Percentiles rank a stretch among this genome's conserved stretches.
Conservation (phyloP, 1,140 invertebrate species). For the Wasmannia auropunctata region DNA sequence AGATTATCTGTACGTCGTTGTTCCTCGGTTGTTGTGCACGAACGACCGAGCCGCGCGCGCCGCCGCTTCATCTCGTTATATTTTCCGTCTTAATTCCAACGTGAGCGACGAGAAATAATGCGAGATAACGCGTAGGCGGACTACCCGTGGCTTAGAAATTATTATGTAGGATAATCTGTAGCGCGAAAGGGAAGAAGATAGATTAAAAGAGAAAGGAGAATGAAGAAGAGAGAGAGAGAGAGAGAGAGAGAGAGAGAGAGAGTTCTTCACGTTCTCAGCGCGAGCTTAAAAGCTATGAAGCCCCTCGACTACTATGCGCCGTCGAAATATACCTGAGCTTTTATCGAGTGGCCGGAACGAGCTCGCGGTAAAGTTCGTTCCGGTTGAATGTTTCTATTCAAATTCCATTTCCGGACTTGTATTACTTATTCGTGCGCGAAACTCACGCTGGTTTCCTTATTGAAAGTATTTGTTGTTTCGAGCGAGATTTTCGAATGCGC, state of each 20-base stretch:
- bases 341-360: constrained; percentile 39
- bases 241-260: background rate
- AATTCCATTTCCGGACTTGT: constrained; percentile 50
- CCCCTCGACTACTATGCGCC: background rate
- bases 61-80: constrained; percentile 62
- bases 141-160: constrained; percentile 37
- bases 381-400: constrained; percentile 54
- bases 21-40: constrained; percentile 50
- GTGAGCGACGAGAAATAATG: constrained; percentile 41
- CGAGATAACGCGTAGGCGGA: constrained; percentile 38
- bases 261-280: constrained; percentile 23
- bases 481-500: constrained; percentile 26
- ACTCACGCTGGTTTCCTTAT: constrained; percentile 14
- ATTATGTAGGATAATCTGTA: constrained; percentile 49
- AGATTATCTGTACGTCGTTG: constrained; percentile 74
- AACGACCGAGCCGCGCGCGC: constrained; percentile 15
- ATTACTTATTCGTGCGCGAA: constrained; percentile 49
- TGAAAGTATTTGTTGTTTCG: constrained; percentile 34
- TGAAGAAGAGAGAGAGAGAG: background rate
- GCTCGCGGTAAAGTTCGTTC: constrained; percentile 32
- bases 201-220: background rate
- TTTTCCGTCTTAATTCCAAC: constrained; percentile 55
- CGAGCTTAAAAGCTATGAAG: constrained; percentile 41
- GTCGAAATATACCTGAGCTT: constrained; percentile 50
- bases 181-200: constrained; percentile 9